Base-by-base conservation (phyloP, 2,113 vertebrate species). In the Coreoperca whiteheadi region DNA sequence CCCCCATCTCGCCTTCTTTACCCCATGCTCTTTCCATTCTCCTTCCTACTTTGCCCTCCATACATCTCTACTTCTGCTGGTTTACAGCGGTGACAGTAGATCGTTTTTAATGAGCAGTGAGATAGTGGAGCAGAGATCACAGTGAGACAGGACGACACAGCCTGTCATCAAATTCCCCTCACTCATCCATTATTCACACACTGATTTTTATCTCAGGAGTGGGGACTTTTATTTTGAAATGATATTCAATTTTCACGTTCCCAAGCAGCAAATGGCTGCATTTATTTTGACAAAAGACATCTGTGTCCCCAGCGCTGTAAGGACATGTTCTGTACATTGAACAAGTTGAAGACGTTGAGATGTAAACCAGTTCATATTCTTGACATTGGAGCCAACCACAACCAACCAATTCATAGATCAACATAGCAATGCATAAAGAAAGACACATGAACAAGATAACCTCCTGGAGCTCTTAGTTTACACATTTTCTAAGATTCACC, bases 101-200 rank as follows among this genome's bases (percentile, higher is more conserved):
- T 82, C 74, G 79, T 86, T 91, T 92, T 92, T 94, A 93, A 94
- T 92, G 90, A 93, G 91, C 92, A 77, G 78, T 63, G 88, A 87
- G 87, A 91, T 91, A n/a, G 91, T 83, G 89, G 88, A 90, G 90
- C 89, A 90, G 82, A 89, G 90, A 93, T 92, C 94, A 91, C 85
- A 90, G 91, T 46, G 87, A 88, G 87, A 90, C 86, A 82, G 81
- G 82, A 86, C 79, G 87, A 84, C 89, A 61, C 68, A 25, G 81
- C 84, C 88, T 90, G 88, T 93, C 93, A 93, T 89, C 91, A 69
- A 90, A 90, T 89, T 93, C 91, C 89, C 91, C 79, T 91, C 88
- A 92, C 87, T 94, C 92, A 93, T 94, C 74, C 79, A 93, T 94
- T 93, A 94, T 94, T 94, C 89, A 94, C 77, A 6, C 57, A 8